A percentile compares a stretch with the other conserved stretches of the same genome.
Evolutionary conservation across 2,113 vertebrate genomes (phyloP).

Genomic region (Platichthys flesus): DNA sequence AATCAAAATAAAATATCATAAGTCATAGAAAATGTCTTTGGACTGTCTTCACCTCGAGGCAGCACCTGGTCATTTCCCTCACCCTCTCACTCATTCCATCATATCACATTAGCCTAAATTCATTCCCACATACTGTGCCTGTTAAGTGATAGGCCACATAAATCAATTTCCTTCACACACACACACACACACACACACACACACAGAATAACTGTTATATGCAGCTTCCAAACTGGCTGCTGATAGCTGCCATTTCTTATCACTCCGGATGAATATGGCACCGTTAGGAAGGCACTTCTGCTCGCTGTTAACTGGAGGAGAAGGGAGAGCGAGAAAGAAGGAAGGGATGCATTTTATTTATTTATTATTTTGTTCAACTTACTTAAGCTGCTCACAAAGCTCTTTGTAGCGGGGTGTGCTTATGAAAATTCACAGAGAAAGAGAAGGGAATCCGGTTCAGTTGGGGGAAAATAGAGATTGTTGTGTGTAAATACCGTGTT

Average conservation of each 20-base stretch:
- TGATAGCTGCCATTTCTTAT: slow-evolving; percentile 79
- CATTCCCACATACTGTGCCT: slow-evolving; percentile 52
- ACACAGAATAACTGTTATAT: slow-evolving; percentile 63
- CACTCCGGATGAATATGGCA: slow-evolving; percentile 59
- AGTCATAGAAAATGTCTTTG: background rate
- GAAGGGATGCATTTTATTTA: background rate
- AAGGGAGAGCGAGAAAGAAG: slow-evolving; percentile 28
- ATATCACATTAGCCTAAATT: slow-evolving; percentile 68
- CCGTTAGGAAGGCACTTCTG: slow-evolving; percentile 65
- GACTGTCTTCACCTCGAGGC: slow-evolving; percentile 48
- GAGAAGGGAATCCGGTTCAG: slow-evolving; percentile 1
- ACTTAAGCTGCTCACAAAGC: slow-evolving; percentile 61
- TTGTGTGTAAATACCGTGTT: slow-evolving; percentile 16
- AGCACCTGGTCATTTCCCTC: slow-evolving; percentile 51
- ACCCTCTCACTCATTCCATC: slow-evolving; percentile 49
- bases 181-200: slow-evolving; percentile 31
- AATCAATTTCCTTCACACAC: slow-evolving; percentile 60
- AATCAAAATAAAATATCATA: background rate
- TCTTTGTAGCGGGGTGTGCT: slow-evolving; percentile 37
- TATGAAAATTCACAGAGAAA: slow-evolving; percentile 31
- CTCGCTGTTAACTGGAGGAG: slow-evolving; percentile 60
- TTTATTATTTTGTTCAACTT: slow-evolving; percentile 53
- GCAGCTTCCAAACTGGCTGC: slow-evolving; percentile 60
- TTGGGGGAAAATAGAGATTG: background rate
- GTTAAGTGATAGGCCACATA: slow-evolving; percentile 70